Evolutionary conservation across 2,113 vertebrate species (phyloP).

Genomic region (Corynorhinus townsendii): DNA sequence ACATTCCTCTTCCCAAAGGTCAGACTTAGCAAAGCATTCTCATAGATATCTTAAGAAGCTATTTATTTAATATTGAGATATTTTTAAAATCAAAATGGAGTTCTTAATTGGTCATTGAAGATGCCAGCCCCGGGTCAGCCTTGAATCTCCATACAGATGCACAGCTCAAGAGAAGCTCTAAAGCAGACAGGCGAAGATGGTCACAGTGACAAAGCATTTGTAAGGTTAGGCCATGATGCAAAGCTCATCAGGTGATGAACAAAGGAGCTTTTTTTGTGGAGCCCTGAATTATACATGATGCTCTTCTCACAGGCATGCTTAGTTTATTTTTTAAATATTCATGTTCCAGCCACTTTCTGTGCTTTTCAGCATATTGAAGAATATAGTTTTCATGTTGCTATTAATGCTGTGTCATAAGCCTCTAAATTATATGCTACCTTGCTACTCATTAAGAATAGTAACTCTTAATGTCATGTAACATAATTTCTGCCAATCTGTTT

Average conservation of each 20-base stretch:
- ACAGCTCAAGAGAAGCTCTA: background rate
- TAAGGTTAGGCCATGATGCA: background rate
- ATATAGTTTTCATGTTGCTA: background rate
- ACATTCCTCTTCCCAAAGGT: background rate
- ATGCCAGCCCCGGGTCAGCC: background rate
- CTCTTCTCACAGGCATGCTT: background rate
- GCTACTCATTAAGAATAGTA: background rate
- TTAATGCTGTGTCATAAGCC: background rate
- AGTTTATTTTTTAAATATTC: constrained; percentile 7
- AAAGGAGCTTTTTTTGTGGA: background rate
- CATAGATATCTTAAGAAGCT: background rate
- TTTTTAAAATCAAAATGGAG: background rate
- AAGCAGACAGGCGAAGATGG: background rate
- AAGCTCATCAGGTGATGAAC: background rate
- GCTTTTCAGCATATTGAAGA: background rate
- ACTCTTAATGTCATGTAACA: background rate
- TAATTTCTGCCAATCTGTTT: constrained; percentile 4
- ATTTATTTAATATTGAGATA: background rate
- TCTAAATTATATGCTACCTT: background rate
- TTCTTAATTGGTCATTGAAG: background rate
- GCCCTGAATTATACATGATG: background rate
- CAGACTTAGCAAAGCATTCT: background rate
- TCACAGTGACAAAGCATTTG: background rate
- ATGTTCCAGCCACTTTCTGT: background rate
- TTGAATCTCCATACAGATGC: background rate